Evolutionary conservation across 1,140 invertebrate species (phyloP), one percentile per base, ranked within the genome.

Genomic region (Glomeris maerens): DNA sequence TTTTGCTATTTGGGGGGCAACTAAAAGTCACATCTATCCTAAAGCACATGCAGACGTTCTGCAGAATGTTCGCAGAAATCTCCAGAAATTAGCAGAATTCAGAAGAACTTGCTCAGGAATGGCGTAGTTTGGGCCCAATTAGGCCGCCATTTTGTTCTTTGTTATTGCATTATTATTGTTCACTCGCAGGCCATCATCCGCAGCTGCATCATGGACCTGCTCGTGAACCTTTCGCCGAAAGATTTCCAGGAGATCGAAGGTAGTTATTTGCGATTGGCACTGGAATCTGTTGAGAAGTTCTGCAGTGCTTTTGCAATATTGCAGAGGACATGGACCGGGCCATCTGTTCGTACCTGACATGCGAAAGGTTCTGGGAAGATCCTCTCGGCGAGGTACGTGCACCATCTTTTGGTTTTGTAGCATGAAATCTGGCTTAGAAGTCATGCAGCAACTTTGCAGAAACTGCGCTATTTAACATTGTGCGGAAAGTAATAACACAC

Each of bases 341-440:
- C 7, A 78, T 91, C 44, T 93, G 88, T 64, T 90, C 85, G 78
- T 91, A 88, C 66, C 70, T 92, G 55, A 88, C 84, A 50, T 93
- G 89, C 64, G 84, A 90, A 62, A 78, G 82, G 42, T 93, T 89
- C 66, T 90, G 84, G 84, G 64, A 70, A 50, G 83, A 87, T 64
- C 83, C 87, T 63, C 78, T 81, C 2, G 78, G 78, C 53, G 72
- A 78, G 46, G 78, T 66, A 57, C 53, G 56, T 54, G 28, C 38
- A 3, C 50, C 45, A n/a, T 7, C n/a, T 10, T 10, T 10, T 44
- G 7, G 7, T 44, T 44, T 20, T 20, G 7, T 44, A n/a, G n/a
- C n/a, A n/a, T n/a, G n/a, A n/a, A n/a, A n/a, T n/a, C n/a, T n/a
- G n/a, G n/a, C n/a, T n/a, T n/a, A n/a, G n/a, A n/a, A n/a, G n/a